Evolutionary conservation across 2,113 vertebrate genomes (phyloP), one percentile per base, ranked within the genome.

Genomic region (Scartelaos histophorus): DNA sequence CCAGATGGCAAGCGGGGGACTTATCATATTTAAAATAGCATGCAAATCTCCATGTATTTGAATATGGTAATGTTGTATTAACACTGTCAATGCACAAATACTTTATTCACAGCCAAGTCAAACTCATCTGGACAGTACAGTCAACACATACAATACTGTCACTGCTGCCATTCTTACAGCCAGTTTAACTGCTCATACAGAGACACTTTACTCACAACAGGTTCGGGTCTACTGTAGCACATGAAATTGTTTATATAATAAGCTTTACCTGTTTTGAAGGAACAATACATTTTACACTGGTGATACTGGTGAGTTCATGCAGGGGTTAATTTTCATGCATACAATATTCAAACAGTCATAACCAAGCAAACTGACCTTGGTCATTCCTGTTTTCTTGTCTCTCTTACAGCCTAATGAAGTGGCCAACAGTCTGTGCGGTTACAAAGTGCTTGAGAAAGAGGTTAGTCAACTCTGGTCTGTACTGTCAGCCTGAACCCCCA

Each of bases 401-500:
- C 47, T 19, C 73, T 35, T 86, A 5, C 80, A 94, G 93, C 83
- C 82, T 17, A 88, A 84, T 74, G 92, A 92, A 85, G 93, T 95
- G 74, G 67, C 68, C 58, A 95, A 95, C 71, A 94, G 92, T 0
- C 2, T 94, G 75, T 95, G 94, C 85, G 94, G 94, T 53, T 90
- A 88, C 79, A 49, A 86, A 22, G 79, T 81, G 13, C 53, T 94
- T 12, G 0, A 79, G 0, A 69, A 88, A 72, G 34, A 86, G 83
- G 94, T 94, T 89, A 83, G 88, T 73, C 13, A 66, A 24, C 22
- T 46, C 34, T 21, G 29, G 0, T 64, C 10, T 38, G 17, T 64
- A 34, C 19, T 43, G 3, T 21, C 61, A n/a, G 19, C 19, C 13
- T 10, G 2, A 19, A 19, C 19, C 7, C 19, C 38, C 10, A 43